Evolutionary conservation across 2,797 vertebrate genomes (phyloP).

Genomic region (Bufotes viridis): DNA sequence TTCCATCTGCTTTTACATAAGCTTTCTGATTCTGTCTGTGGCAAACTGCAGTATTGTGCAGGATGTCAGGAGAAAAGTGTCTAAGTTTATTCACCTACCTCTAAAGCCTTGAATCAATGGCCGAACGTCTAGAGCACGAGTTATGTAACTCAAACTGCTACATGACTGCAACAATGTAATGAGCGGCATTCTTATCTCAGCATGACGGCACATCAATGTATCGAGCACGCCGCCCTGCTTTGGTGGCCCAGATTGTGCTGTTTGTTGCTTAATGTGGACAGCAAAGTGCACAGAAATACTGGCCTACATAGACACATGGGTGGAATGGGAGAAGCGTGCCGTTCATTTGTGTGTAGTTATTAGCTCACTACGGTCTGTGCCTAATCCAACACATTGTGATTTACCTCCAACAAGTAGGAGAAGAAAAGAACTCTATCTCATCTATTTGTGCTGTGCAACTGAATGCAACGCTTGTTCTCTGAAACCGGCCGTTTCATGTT

Average conservation of each 20-base stretch:
- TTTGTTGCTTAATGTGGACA: neutral
- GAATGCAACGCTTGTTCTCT: neutral
- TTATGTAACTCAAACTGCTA: conserved; percentile 15
- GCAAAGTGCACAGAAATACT: neutral
- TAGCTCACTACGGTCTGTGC: neutral
- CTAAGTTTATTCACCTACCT: conserved; percentile 32
- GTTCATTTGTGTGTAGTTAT: neutral
- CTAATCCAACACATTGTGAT: neutral
- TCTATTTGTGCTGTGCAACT: neutral
- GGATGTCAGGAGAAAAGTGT: conserved; percentile 8
- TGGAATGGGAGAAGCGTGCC: neutral
- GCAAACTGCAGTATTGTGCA: conserved; percentile 4
- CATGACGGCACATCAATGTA: conserved; percentile 37
- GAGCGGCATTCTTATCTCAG: conserved; percentile 42
- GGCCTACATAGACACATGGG: neutral
- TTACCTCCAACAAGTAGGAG: neutral
- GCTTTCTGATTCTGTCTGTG: conserved; percentile 10
- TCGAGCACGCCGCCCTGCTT: conserved; percentile 19
- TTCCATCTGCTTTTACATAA: conserved; percentile 47
- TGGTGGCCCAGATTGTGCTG: conserved; percentile 1
- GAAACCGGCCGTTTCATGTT: neutral
- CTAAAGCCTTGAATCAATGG: conserved; percentile 31
- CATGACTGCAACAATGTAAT: conserved; percentile 25
- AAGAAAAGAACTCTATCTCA: neutral
- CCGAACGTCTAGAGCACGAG: conserved; percentile 14